These are phyloP conservation scores for Pseudomugil tenellus DNA, from an alignment of 2,797 vertebrate species.

Conservation along the genomic window DNA sequence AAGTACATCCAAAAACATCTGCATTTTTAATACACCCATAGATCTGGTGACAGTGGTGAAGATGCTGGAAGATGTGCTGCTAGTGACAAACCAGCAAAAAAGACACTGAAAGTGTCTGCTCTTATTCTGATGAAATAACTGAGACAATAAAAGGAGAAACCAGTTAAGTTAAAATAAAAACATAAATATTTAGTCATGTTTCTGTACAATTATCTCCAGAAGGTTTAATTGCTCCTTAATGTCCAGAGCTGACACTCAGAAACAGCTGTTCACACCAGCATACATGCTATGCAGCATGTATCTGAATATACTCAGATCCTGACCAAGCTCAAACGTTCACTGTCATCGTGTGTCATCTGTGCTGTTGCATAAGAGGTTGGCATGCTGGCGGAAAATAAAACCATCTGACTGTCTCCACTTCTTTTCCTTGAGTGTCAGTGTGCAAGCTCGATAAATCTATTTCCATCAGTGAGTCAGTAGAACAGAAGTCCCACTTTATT, in stretches of 20 bases:
- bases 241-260: slow-evolving; percentile 17
- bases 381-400: slow-evolving; percentile 1
- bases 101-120: background rate
- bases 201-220: background rate
- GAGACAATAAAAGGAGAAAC: background rate
- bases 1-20: background rate
- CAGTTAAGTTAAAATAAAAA: background rate
- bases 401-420: background rate
- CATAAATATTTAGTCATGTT: background rate
- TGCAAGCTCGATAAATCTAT: slow-evolving; percentile 42
- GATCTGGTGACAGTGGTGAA: background rate
- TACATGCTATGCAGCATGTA: background rate
- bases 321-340: slow-evolving; percentile 12
- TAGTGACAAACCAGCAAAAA: background rate
- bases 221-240: background rate
- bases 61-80: background rate
- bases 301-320: slow-evolving; percentile 5
- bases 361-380: slow-evolving; percentile 46
- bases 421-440: slow-evolving; percentile 15
- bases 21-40: background rate
- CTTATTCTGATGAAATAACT: background rate
- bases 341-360: slow-evolving; percentile 31
- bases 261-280: slow-evolving; percentile 21
- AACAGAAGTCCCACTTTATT: slow-evolving; percentile 19
- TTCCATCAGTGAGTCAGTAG: slow-evolving; percentile 17